phyloP scores from a whole-genome alignment of 2,113 vertebrate species.

The Petromus typicus region DNA sequence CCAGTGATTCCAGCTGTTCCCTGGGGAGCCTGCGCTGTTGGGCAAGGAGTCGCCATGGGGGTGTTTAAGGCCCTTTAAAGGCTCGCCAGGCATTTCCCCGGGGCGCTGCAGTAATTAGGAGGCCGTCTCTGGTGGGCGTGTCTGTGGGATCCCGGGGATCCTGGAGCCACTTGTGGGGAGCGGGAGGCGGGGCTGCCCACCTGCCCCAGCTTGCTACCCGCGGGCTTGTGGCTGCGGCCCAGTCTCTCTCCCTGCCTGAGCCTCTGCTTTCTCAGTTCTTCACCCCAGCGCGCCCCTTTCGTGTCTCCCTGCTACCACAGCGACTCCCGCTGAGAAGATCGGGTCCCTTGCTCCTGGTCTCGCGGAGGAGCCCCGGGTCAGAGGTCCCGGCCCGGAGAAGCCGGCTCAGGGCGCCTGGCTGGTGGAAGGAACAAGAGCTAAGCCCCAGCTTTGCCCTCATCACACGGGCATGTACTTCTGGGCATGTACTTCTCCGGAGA shows the following conservation, averaged over 20 bases:
- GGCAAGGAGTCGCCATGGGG: not conserved
- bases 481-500: not conserved
- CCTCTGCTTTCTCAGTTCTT: not conserved
- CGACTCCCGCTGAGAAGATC: not conserved
- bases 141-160: not conserved
- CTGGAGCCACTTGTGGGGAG: not conserved
- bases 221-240: not conserved
- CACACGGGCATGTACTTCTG: too few species aligned
- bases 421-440: not conserved
- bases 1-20: not conserved
- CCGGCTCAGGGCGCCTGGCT: not conserved
- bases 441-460: not conserved
- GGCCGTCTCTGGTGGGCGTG: not conserved
- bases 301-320: not conserved
- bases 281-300: not conserved
- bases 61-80: conserved; percentile 21
- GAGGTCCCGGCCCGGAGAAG: not conserved
- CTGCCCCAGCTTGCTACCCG: not conserved
- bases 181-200: not conserved
- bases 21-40: not conserved
- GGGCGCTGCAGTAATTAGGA: not conserved
- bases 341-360: not conserved
- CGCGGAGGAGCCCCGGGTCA: not conserved
- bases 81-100: not conserved
- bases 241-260: not conserved